These are phyloP conservation scores for Chalcosyrphus nemorum DNA, from an alignment of 2,888 invertebrate genomes.

Conservation along the genomic window DNA sequence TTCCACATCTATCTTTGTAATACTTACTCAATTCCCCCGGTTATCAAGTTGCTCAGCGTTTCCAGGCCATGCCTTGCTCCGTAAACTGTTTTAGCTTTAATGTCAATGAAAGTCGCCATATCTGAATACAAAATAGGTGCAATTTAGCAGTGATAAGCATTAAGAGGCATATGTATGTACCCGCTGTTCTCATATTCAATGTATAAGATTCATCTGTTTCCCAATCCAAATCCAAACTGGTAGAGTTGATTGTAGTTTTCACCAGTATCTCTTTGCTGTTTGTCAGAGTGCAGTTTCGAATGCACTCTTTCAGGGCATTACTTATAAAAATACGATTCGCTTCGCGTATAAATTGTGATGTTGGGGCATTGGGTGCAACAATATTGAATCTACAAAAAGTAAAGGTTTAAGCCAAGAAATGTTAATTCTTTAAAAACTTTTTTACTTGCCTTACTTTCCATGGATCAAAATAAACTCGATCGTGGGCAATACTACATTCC, in stretches of 20 bases:
- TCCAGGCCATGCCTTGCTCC: conserved; percentile 91
- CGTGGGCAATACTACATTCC: conserved; percentile 80
- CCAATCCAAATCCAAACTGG: conserved; percentile 84
- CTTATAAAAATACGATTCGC: conserved; percentile 84
- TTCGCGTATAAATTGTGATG: conserved; percentile 83
- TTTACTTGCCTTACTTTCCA: conserved; percentile 80
- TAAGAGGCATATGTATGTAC: conserved; percentile 81
- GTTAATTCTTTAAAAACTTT: no score
- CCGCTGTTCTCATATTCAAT: conserved; percentile 84
- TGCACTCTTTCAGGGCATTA: conserved; percentile 85
- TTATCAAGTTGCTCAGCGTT: conserved; percentile 88
- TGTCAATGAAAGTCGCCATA: conserved; percentile 83
- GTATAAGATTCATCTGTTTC: conserved; percentile 87
- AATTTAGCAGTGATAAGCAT: background rate
- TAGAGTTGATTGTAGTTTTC: conserved; percentile 83
- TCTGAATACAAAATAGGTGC: conserved; percentile 78
- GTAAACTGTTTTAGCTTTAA: conserved; percentile 86
- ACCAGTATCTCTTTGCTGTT: conserved; percentile 84
- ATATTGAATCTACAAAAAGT: conserved; percentile 83
- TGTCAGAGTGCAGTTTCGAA: conserved; percentile 82
- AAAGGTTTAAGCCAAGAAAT: no score
- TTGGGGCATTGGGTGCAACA: conserved; percentile 82
- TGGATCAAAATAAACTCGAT: conserved; percentile 84
- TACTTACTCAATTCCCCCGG: conserved; percentile 76
- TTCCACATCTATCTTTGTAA: no score